A percentile compares a stretch with the other conserved stretches of the same genome.
These are phyloP conservation scores for Flexamia atlantica DNA, from an alignment of 2,888 invertebrate species.

Conservation along the genomic window DNA sequence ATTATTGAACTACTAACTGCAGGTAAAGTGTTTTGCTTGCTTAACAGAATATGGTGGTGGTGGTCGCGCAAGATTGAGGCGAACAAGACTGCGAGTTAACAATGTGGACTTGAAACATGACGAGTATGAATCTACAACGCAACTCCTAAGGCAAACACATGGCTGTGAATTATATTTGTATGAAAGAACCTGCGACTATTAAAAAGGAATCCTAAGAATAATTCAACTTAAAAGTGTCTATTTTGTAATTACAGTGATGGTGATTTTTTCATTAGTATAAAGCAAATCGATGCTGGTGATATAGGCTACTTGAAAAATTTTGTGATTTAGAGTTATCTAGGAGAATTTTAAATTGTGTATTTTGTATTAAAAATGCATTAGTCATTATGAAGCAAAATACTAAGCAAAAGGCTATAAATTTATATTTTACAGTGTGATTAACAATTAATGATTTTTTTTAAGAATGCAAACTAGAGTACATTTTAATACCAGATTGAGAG, in stretches of 20 bases:
- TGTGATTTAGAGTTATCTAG: background rate
- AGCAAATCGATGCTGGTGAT: background rate
- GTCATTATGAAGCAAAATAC: no score
- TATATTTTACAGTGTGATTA: no score
- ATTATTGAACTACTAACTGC: constrained; percentile 17
- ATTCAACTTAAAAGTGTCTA: background rate
- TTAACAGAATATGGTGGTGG: constrained; percentile 42
- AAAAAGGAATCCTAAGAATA: background rate
- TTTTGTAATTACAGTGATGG: background rate
- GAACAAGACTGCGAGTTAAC: background rate
- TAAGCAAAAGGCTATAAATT: no score
- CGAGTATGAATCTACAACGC: background rate
- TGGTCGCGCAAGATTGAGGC: background rate
- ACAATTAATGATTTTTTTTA: no score
- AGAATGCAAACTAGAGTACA: no score
- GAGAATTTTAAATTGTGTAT: background rate
- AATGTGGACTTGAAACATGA: constrained; percentile 12
- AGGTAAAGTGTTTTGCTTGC: constrained; percentile 43
- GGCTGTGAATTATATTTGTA: constrained; percentile 44
- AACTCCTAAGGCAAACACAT: constrained; percentile 38
- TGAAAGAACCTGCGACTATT: constrained; percentile 38
- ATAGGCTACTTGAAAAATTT: background rate
- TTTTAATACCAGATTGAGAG: no score
- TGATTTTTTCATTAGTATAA: background rate
- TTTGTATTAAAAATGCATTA: background rate